A percentile compares a stretch with the other conserved stretches of the same genome.
These are phyloP conservation scores for Holothuria glaberrima DNA, from an alignment of 35 echinoderm and acorn worm genomes.

Conservation along the genomic window DNA sequence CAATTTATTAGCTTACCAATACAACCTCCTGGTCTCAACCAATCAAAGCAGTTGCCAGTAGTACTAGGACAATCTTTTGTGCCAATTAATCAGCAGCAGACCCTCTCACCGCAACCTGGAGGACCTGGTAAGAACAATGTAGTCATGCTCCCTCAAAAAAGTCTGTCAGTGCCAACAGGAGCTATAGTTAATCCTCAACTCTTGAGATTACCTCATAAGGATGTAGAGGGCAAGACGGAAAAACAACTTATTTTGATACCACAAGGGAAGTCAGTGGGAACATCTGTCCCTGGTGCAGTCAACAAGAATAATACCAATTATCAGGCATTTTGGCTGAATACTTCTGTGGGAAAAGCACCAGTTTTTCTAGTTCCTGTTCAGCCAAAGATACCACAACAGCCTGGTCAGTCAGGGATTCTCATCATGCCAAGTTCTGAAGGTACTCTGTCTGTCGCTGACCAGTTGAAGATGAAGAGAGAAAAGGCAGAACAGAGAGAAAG, in stretches of 20 bases:
- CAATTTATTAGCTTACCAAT: background rate
- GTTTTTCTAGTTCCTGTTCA: slow-evolving; percentile 8
- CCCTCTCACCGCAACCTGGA: background rate
- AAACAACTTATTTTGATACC: background rate
- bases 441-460: background rate
- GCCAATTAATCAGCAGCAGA: background rate
- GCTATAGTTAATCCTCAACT: background rate
- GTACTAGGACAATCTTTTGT: background rate
- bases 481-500: background rate
- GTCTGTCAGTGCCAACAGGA: background rate
- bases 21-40: background rate
- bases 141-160: background rate
- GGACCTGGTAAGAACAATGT: background rate
- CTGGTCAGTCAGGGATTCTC: background rate
- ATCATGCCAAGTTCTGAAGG: background rate
- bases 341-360: slow-evolving; percentile 10
- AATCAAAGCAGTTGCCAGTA: background rate
- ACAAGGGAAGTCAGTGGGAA: background rate
- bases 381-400: background rate
- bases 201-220: background rate
- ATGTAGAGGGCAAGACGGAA: background rate
- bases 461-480: background rate
- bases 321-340: slow-evolving; percentile 30
- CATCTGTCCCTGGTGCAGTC: background rate
- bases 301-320: background rate